phyloP scores from a whole-genome alignment of 2,113 vertebrate genomes.

The Pseudopipra pipra region DNA sequence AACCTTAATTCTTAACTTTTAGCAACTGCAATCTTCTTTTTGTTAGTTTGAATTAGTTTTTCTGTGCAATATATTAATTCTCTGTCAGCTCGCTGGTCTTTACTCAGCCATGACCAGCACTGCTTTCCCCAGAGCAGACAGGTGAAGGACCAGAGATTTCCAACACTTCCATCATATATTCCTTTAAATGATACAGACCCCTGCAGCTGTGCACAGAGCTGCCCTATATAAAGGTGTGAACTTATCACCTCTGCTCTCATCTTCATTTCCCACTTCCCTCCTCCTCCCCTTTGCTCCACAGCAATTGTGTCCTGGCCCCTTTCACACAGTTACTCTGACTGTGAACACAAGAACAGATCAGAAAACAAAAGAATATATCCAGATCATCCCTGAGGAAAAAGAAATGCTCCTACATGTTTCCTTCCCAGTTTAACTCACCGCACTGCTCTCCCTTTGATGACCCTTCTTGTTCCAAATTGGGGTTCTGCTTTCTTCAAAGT shows the following conservation, averaged over 20 bases:
- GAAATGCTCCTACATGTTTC: background rate
- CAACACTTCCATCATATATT: constrained; percentile 6
- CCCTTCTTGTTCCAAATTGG: constrained; percentile 31
- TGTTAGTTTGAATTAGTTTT: background rate
- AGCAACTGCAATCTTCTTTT: background rate
- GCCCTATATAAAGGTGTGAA: constrained; percentile 64
- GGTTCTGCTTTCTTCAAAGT: constrained; percentile 24
- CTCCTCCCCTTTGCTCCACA: constrained; percentile 14
- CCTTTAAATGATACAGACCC: constrained; percentile 1
- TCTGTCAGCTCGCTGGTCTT: background rate
- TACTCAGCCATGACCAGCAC: background rate
- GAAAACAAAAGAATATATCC: constrained; percentile 45
- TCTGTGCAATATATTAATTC: background rate
- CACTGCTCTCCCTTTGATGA: background rate
- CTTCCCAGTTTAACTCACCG: background rate
- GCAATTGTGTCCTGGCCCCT: background rate
- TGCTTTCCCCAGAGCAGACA: background rate
- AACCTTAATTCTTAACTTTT: background rate
- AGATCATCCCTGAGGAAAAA: background rate
- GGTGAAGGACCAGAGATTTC: constrained; percentile 23
- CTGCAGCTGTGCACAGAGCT: constrained; percentile 36
- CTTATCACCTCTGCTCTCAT: constrained; percentile 57
- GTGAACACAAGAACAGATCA: constrained; percentile 39
- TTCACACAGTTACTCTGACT: constrained; percentile 15
- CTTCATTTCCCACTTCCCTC: constrained; percentile 46